These are phyloP conservation scores for Myiopsitta monachus DNA, from an alignment of 2,113 vertebrate species.

Conservation along the genomic window DNA sequence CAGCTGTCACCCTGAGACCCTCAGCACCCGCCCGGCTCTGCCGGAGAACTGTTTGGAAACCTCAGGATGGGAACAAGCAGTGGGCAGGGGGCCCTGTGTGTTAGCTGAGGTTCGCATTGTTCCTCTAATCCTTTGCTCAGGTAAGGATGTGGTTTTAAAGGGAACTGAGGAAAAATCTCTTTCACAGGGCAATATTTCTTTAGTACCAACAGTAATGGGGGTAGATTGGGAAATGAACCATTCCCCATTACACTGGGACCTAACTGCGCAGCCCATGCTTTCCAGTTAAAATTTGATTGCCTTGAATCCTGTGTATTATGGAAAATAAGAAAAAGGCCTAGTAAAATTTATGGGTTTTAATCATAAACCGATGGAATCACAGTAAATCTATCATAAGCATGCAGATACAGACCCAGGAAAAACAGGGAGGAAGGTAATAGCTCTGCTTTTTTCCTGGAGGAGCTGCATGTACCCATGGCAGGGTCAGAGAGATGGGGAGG, in stretches of 20 bases:
- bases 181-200: conserved; percentile 55
- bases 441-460: not conserved
- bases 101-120: not conserved
- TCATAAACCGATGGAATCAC: conserved; percentile 42
- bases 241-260: conserved; percentile 1
- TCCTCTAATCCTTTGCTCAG: not conserved
- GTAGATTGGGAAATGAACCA: not conserved
- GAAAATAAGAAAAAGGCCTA: conserved; percentile 47
- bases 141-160: not conserved
- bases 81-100: not conserved
- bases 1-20: not conserved
- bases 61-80: not conserved
- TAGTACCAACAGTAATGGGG: conserved; percentile 33
- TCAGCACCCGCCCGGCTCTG: not conserved
- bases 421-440: not conserved
- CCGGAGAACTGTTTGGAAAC: not conserved
- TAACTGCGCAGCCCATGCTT: conserved; percentile 3
- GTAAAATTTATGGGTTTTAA: conserved; percentile 65
- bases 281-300: conserved; percentile 58
- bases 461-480: not conserved
- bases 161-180: conserved; percentile 13
- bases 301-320: conserved; percentile 34
- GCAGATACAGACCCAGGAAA: not conserved
- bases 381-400: conserved; percentile 41
- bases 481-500: not conserved